Evolutionary conservation across 2,888 invertebrate genomes (phyloP).

Genomic region (Clunio marinus): DNA sequence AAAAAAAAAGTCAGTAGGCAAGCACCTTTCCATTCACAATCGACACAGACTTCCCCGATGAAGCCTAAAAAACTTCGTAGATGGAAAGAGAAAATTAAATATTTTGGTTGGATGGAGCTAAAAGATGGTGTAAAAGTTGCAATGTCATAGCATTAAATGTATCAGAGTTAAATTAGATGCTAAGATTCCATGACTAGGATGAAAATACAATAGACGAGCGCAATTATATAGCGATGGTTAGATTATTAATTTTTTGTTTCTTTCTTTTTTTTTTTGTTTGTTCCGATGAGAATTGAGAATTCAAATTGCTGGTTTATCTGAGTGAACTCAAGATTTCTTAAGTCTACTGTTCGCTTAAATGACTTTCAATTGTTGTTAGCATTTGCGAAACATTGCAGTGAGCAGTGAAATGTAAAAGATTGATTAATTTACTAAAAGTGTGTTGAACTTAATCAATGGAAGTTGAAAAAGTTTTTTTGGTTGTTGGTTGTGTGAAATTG

Average conservation of each 20-base stretch:
- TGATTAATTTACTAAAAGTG: not conserved
- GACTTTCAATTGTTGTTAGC: no score
- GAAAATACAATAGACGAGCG: slow-evolving; percentile 5
- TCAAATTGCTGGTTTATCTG: not conserved
- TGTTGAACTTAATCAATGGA: not conserved
- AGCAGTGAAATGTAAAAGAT: not conserved
- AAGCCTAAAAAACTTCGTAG: no score
- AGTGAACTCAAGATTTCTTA: not conserved
- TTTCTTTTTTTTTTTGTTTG: not conserved
- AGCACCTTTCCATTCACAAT: not conserved
- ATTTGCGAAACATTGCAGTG: not conserved
- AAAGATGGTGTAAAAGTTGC: slow-evolving; percentile 29
- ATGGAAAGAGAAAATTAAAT: not conserved
- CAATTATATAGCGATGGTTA: slow-evolving; percentile 17
- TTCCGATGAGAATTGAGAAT: not conserved
- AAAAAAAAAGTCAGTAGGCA: not conserved
- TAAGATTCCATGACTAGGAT: slow-evolving; percentile 28
- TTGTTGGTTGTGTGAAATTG: no score
- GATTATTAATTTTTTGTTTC: slow-evolving; percentile 10
- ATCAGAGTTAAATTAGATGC: slow-evolving; percentile 15
- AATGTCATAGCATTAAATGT: slow-evolving; percentile 36
- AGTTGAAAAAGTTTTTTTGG: not conserved
- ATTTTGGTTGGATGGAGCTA: not conserved
- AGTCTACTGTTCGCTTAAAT: no score
- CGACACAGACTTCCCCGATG: no score